Evolutionary conservation across 2,888 invertebrate genomes (phyloP).

Genomic region (Exephanes ischioxanthus): DNA sequence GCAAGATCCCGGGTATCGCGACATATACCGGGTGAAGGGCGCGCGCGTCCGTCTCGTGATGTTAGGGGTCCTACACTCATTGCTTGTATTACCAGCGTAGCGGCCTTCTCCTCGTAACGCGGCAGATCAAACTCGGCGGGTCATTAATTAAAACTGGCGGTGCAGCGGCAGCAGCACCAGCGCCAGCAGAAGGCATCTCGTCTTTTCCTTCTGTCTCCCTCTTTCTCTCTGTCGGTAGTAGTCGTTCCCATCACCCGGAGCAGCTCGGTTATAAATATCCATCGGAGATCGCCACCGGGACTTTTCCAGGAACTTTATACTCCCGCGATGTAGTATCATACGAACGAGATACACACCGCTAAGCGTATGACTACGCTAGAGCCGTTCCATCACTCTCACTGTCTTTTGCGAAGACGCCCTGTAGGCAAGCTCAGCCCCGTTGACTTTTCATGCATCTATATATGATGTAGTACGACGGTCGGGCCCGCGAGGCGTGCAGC

Average conservation of each 20-base stretch:
- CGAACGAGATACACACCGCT: slow-evolving; percentile 21
- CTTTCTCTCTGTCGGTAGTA: slow-evolving; percentile 54
- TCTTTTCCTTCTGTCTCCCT: slow-evolving; percentile 72
- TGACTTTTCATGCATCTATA: neutral
- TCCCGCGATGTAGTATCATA: slow-evolving; percentile 54
- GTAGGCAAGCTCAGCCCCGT: neutral
- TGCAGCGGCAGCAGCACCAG: slow-evolving; percentile 73
- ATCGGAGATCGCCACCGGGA: slow-evolving; percentile 67
- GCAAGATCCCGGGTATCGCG: slow-evolving; percentile 20
- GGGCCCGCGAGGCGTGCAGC: neutral
- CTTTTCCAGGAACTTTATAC: slow-evolving; percentile 68
- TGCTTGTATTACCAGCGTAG: slow-evolving; percentile 34
- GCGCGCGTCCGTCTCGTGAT: slow-evolving; percentile 20
- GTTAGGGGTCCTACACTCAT: slow-evolving; percentile 15
- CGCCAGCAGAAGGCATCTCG: slow-evolving; percentile 65
- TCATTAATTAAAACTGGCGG: slow-evolving; percentile 84
- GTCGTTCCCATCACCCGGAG: slow-evolving; percentile 56
- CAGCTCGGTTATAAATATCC: slow-evolving; percentile 65
- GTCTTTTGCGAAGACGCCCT: slow-evolving; percentile 4
- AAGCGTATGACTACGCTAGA: neutral
- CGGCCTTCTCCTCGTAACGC: slow-evolving; percentile 49
- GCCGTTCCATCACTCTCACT: slow-evolving; percentile 37
- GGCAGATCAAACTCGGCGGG: slow-evolving; percentile 84
- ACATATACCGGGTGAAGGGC: slow-evolving; percentile 43
- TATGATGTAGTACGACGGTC: neutral